Evolutionary conservation across 2,113 vertebrate genomes (phyloP).

Genomic region (Phasianus colchicus): DNA sequence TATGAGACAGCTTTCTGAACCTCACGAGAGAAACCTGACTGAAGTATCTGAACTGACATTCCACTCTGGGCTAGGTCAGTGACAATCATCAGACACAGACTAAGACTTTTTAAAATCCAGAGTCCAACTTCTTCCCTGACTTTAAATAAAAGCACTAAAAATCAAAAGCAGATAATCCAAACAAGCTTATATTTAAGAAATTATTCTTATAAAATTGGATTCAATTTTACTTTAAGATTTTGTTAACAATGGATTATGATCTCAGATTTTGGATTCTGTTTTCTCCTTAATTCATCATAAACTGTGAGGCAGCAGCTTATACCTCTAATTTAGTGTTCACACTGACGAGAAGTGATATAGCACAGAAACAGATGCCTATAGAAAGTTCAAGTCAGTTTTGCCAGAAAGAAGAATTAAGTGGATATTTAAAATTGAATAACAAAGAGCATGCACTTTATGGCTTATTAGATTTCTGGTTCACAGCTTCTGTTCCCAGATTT

Average conservation of each 20-base stretch:
- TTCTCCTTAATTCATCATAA: not conserved
- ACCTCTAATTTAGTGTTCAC: not conserved
- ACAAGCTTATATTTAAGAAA: not conserved
- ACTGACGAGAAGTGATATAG: not conserved
- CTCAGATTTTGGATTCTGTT: not conserved
- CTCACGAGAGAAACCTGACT: not conserved
- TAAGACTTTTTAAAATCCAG: not conserved
- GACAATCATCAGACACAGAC: not conserved
- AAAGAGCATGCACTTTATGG: not conserved
- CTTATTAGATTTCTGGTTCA: slow-evolving; percentile 41
- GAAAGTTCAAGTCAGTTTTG: not conserved
- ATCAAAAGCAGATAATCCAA: not conserved
- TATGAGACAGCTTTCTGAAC: slow-evolving; percentile 12
- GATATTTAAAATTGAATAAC: slow-evolving; percentile 4
- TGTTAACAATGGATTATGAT: not conserved
- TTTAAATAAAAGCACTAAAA: not conserved
- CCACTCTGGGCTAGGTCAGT: not conserved
- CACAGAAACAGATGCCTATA: not conserved
- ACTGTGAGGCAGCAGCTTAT: not conserved
- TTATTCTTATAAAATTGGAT: not conserved
- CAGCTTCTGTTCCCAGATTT: slow-evolving; percentile 41
- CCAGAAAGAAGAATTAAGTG: not conserved
- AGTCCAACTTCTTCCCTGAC: not conserved
- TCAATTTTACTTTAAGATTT: not conserved
- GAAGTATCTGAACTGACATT: slow-evolving; percentile 34